phyloP scores from a whole-genome alignment of 1,140 invertebrate genomes.

The Drosophila nikananu region DNA sequence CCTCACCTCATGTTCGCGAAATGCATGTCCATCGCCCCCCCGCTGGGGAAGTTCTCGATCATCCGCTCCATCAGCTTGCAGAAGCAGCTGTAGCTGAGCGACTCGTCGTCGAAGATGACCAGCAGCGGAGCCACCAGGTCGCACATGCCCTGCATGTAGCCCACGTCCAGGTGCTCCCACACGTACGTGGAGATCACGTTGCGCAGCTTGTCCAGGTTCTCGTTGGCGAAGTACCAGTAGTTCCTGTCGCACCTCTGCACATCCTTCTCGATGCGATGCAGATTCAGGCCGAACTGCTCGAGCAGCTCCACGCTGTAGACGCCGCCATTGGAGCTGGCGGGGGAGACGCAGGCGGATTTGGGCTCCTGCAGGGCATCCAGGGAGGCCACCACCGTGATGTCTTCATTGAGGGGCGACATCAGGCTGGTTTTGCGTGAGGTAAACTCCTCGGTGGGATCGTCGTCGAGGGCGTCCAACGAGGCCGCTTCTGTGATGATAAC shows the following conservation, averaged over 20 bases:
- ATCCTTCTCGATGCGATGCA: constrained; percentile 98
- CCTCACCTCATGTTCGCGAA: constrained; percentile 95
- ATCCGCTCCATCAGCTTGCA: no score
- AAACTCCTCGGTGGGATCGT: constrained; percentile 77
- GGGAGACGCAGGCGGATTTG: constrained; percentile 90
- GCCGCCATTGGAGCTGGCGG: constrained; percentile 94
- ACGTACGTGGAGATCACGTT: constrained; percentile 99
- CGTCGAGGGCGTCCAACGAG: constrained; percentile 78
- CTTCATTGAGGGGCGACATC: constrained; percentile 81
- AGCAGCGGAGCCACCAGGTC: constrained; percentile 96
- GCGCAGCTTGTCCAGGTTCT: constrained; percentile 96
- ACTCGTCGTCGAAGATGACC: no score
- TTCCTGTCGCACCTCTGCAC: constrained; percentile 97
- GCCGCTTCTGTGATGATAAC: constrained; percentile 89
- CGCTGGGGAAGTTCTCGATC: no score
- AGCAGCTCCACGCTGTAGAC: constrained; percentile 94
- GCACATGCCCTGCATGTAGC: constrained; percentile 97
- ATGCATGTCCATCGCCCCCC: constrained; percentile 97
- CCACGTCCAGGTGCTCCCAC: constrained; percentile 96
- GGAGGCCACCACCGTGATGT: constrained; percentile 77
- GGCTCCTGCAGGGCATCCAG: constrained; percentile 85
- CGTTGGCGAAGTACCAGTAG: constrained; percentile 95
- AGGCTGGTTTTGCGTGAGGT: constrained; percentile 81
- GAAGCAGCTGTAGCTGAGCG: no score
- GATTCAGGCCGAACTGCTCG: constrained; percentile 94